Evolutionary conservation across 2,888 invertebrate species (phyloP).

Genomic region (Hofmannophila pseudospretella): DNA sequence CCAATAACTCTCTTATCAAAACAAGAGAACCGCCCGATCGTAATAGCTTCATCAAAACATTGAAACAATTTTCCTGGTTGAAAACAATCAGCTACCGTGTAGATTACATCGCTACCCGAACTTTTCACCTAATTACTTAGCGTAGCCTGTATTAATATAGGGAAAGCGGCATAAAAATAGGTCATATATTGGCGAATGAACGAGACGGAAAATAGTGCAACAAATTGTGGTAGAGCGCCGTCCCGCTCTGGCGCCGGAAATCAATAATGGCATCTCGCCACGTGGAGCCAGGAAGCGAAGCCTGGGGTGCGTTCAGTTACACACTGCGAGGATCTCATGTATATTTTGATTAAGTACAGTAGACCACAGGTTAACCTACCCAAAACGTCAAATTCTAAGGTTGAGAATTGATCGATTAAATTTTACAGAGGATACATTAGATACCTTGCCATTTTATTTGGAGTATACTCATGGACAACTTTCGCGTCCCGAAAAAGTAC

Average conservation of each 20-base stretch:
- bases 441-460: too few species aligned
- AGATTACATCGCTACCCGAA: slow-evolving; percentile 50
- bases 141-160: slow-evolving; percentile 72
- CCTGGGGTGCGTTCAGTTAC: slow-evolving; percentile 21
- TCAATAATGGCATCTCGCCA: slow-evolving; percentile 75
- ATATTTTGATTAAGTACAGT: not conserved
- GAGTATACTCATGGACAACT: too few species aligned
- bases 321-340: not conserved
- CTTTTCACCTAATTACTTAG: slow-evolving; percentile 74
- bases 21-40: not conserved
- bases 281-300: slow-evolving; percentile 68
- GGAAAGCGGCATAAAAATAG: slow-evolving; percentile 75
- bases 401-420: too few species aligned
- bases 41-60: not conserved
- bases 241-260: slow-evolving; percentile 71
- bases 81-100: slow-evolving; percentile 23
- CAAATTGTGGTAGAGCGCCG: slow-evolving; percentile 66
- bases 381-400: too few species aligned
- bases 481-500: too few species aligned
- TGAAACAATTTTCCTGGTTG: not conserved
- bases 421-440: too few species aligned
- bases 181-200: slow-evolving; percentile 74
- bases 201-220: slow-evolving; percentile 72
- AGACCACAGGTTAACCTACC: too few species aligned
- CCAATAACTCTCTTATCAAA: not conserved